Conservation (phyloP, 2,113 vertebrate species). For the Chloebia gouldiae region DNA sequence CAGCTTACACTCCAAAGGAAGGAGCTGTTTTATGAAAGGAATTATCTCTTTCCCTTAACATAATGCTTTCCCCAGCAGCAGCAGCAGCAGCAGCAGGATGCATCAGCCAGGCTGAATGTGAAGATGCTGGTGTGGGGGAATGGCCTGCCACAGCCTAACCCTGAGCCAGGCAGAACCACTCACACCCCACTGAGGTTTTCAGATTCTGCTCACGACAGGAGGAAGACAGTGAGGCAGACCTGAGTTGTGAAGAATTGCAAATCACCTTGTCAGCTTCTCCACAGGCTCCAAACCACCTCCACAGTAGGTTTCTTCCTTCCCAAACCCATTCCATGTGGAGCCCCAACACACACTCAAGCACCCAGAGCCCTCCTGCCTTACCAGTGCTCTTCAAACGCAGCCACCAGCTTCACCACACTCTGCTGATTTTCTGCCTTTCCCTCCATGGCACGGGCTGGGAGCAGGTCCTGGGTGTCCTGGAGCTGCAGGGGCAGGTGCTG, state of each 20-base stretch:
- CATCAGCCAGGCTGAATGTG: not conserved
- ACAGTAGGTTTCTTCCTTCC: not conserved
- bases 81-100: not conserved
- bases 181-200: not conserved
- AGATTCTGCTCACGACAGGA: not conserved
- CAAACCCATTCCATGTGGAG: not conserved
- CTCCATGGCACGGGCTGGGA: slow-evolving; percentile 11
- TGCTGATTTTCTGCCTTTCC: not conserved
- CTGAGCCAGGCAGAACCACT: not conserved
- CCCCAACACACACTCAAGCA: not conserved
- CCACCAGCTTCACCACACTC: slow-evolving; percentile 34
- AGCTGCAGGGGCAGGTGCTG: not conserved
- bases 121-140: not conserved
- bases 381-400: slow-evolving; percentile 62
- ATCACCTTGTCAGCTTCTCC: not conserved
- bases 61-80: not conserved
- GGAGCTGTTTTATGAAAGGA: not conserved
- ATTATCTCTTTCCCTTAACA: not conserved
- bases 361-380: slow-evolving; percentile 1
- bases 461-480: not conserved
- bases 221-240: not conserved
- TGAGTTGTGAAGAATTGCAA: not conserved
- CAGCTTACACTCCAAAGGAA: not conserved
- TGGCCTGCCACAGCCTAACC: not conserved
- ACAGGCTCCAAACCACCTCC: not conserved